Conservation (phyloP, 2,888 invertebrate genomes). For the Ceriagrion tenellum region DNA sequence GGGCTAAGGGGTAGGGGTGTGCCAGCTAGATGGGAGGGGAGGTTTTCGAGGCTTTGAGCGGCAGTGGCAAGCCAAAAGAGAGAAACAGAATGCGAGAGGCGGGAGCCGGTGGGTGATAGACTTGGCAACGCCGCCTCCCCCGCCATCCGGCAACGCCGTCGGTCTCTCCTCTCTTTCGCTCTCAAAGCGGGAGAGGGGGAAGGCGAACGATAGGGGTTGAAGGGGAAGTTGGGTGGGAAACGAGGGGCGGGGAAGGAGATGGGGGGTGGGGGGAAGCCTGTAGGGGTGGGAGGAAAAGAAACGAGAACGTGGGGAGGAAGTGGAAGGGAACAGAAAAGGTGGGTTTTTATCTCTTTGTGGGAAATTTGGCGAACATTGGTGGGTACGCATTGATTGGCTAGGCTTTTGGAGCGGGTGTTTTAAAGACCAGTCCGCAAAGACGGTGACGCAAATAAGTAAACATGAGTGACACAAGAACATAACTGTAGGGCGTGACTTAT, state of each 20-base stretch:
- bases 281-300: neutral
- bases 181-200: neutral
- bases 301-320: neutral
- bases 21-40: too few relatives aligned
- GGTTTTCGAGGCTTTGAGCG: neutral
- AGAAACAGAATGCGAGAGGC: neutral
- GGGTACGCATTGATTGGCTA: neutral
- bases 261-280: neutral
- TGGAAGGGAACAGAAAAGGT: neutral
- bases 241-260: neutral
- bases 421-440: too few relatives aligned
- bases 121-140: conserved; percentile 38
- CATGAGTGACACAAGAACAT: too few relatives aligned
- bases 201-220: neutral
- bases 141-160: conserved; percentile 37
- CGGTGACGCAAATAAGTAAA: too few relatives aligned
- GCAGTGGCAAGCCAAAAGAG: neutral
- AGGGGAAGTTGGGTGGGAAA: neutral
- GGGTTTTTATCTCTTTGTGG: neutral
- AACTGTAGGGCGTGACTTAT: too few relatives aligned
- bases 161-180: neutral
- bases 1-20: neutral
- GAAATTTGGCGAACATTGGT: neutral
- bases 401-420: too few relatives aligned
- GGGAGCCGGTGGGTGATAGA: neutral